Evolutionary conservation across 1,140 invertebrate genomes (phyloP).

Genomic region (Drosophila pectinifera): DNA sequence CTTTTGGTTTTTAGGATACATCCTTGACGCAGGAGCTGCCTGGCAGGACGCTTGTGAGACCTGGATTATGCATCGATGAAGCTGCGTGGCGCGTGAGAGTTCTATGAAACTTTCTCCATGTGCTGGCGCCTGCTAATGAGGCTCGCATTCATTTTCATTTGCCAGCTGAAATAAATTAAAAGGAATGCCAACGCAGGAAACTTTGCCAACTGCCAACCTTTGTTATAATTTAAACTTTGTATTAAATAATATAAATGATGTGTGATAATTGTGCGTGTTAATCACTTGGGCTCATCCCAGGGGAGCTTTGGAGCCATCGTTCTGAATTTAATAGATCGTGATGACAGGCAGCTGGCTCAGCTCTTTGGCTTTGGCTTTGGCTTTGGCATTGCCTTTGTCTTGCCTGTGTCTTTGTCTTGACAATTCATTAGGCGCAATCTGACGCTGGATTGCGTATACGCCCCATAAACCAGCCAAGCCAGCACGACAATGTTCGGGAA

Average conservation of each 20-base stretch:
- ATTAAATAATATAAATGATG: slow-evolving; percentile 40
- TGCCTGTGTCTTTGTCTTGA: slow-evolving; percentile 22
- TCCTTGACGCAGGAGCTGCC: slow-evolving; percentile 28
- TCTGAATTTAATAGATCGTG: slow-evolving; percentile 13
- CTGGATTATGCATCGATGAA: slow-evolving; percentile 72
- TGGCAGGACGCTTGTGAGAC: slow-evolving; percentile 56
- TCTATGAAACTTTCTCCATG: slow-evolving; percentile 64
- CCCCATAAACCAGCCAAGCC: slow-evolving; percentile 68
- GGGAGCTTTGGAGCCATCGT: slow-evolving; percentile 4
- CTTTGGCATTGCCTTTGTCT: slow-evolving; percentile 13
- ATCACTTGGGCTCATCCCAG: slow-evolving; percentile 4
- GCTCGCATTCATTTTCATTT: slow-evolving; percentile 73
- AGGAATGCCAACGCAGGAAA: slow-evolving; percentile 33
- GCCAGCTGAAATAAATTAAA: slow-evolving; percentile 65
- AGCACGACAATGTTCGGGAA: slow-evolving; percentile 63
- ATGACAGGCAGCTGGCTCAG: slow-evolving; percentile 4
- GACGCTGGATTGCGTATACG: slow-evolving; percentile 71
- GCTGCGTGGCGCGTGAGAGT: slow-evolving; percentile 14
- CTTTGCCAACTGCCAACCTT: slow-evolving; percentile 30
- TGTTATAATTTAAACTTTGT: slow-evolving; percentile 66
- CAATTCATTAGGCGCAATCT: slow-evolving; percentile 46
- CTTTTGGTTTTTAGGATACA: slow-evolving; percentile 58
- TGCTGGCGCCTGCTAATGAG: slow-evolving; percentile 75
- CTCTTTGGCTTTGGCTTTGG: background rate
- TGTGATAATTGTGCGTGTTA: slow-evolving; percentile 40